Evolutionary conservation across 2,888 invertebrate species (phyloP).

Genomic region (Ommatoiulus sabulosus): DNA sequence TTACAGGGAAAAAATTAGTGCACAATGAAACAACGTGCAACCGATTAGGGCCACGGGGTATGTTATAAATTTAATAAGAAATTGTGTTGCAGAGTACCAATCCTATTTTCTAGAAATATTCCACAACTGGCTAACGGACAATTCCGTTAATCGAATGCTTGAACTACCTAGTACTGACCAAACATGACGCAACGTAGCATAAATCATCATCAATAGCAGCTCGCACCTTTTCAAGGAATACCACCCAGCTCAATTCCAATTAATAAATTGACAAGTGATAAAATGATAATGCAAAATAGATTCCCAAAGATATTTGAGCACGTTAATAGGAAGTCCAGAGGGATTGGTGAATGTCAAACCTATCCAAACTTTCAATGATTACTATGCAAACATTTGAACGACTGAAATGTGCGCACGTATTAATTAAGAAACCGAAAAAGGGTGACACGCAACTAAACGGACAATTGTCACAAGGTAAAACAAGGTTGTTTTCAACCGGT

Average conservation of each 20-base stretch:
- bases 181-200: neutral
- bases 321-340: neutral
- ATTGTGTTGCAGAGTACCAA: neutral
- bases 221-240: slow-evolving; percentile 45
- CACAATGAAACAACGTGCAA: neutral
- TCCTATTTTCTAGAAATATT: neutral
- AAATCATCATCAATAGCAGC: neutral
- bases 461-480: slow-evolving; percentile 30
- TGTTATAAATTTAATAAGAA: neutral
- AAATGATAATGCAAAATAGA: neutral
- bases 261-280: slow-evolving; percentile 16
- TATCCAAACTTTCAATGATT: neutral
- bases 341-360: neutral
- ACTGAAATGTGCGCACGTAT: neutral
- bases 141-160: neutral
- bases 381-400: neutral
- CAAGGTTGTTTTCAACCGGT: neutral
- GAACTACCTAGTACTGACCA: neutral
- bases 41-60: neutral
- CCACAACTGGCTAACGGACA: neutral
- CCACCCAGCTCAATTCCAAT: slow-evolving; percentile 19
- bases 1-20: neutral
- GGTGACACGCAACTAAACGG: slow-evolving; percentile 14
- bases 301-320: neutral
- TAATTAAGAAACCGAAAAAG: slow-evolving; percentile 4